phyloP scores from a whole-genome alignment of 2,888 invertebrate species.

The Tetragonula carbonaria region DNA sequence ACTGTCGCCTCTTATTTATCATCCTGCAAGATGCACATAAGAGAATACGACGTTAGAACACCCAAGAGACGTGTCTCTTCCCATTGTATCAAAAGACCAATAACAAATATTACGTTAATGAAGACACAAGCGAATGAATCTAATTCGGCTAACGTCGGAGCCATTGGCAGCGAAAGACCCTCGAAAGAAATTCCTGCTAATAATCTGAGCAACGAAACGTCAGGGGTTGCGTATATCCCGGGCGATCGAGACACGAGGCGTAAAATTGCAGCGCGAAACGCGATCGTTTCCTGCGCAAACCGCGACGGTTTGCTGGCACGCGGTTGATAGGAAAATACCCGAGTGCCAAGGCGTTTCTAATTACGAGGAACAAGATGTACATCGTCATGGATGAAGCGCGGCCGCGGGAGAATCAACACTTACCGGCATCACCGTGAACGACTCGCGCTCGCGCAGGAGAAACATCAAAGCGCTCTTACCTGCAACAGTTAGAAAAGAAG shows the following conservation, averaged over 20 bases:
- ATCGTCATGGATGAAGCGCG: not conserved
- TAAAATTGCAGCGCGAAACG: conserved; percentile 13
- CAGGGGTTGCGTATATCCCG: not conserved
- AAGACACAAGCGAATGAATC: not conserved
- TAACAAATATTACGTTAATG: not conserved
- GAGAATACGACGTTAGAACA: not conserved
- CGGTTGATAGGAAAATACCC: conserved; percentile 4
- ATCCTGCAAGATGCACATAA: not conserved
- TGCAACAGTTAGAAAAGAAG: conserved; percentile 72
- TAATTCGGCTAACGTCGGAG: too few species aligned
- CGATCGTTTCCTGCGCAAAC: not conserved
- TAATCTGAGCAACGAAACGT: not conserved
- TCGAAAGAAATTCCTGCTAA: not conserved
- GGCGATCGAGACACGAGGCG: not conserved
- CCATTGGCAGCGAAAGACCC: not conserved
- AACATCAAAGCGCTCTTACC: conserved; percentile 75
- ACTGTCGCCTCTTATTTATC: not conserved
- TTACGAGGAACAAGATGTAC: conserved; percentile 14
- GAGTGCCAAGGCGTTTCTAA: conserved; percentile 30
- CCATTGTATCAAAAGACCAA: not conserved
- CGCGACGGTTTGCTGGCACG: not conserved
- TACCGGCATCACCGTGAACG: conserved; percentile 44
- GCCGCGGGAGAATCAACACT: conserved; percentile 40
- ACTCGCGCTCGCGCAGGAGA: conserved; percentile 28
- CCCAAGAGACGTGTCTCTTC: not conserved